phyloP scores from a whole-genome alignment of 2,888 invertebrate species.

The Netelia inedita region DNA sequence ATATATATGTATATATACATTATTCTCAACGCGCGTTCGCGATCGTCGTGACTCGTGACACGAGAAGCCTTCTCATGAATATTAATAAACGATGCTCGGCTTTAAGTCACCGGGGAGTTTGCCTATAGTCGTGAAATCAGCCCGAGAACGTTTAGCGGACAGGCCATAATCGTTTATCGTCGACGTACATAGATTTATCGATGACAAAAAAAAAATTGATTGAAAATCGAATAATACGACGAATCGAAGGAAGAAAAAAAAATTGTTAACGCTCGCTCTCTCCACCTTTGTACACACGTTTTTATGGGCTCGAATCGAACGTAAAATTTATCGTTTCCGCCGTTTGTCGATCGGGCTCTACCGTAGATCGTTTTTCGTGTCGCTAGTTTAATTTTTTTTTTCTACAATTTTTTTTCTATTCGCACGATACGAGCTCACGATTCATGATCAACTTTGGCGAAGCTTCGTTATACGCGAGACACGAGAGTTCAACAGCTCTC shows the following conservation, averaged over 20 bases:
- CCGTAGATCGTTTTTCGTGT: slow-evolving; percentile 19
- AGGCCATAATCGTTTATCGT: slow-evolving; percentile 28
- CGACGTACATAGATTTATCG: neutral
- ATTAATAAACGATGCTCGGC: slow-evolving; percentile 28
- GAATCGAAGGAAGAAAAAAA: neutral
- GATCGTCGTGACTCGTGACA: slow-evolving; percentile 42
- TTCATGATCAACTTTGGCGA: slow-evolving; percentile 23
- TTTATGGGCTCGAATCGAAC: neutral
- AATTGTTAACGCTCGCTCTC: neutral
- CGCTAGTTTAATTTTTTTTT: slow-evolving; percentile 3
- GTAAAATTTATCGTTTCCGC: slow-evolving; percentile 53
- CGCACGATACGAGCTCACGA: neutral
- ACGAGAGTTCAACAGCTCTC: slow-evolving; percentile 29
- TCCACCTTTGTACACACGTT: slow-evolving; percentile 24
- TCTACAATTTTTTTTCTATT: neutral
- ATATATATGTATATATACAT: neutral
- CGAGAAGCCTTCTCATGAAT: slow-evolving; percentile 35
- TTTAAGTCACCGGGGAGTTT: neutral
- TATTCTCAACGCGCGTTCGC: slow-evolving; percentile 23
- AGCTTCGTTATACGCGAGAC: slow-evolving; percentile 32
- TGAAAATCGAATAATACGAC: slow-evolving; percentile 6
- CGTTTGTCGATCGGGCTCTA: slow-evolving; percentile 10
- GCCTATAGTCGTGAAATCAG: neutral
- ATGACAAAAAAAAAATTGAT: neutral
- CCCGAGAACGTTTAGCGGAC: neutral